Conservation (phyloP, 2,888 invertebrate genomes). For the Oasisia sp. region DNA sequence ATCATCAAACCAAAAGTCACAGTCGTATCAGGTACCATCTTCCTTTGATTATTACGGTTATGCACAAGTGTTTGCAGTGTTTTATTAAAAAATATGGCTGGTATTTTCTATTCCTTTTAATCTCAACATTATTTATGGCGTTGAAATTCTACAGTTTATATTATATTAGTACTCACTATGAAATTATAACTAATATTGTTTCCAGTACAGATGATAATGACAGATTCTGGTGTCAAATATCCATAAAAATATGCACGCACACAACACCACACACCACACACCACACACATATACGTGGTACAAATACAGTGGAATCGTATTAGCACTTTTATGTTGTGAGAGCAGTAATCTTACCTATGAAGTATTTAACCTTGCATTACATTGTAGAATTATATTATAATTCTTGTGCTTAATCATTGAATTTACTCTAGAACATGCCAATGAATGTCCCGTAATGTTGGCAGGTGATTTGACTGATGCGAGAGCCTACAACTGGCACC, state of each 20-base stretch:
- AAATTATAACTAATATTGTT: too few relatives aligned
- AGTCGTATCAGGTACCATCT: slow-evolving; percentile 72
- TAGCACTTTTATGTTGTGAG: neutral
- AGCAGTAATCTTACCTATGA: neutral
- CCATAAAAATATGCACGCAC: too few relatives aligned
- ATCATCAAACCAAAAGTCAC: slow-evolving; percentile 81
- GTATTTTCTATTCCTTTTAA: neutral
- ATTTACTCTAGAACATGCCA: neutral
- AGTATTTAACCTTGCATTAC: neutral
- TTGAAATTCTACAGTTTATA: neutral
- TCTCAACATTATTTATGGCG: neutral
- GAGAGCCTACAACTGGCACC: slow-evolving; percentile 80
- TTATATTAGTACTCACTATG: neutral
- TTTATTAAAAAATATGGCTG: neutral
- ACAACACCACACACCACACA: too few relatives aligned
- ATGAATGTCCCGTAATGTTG: neutral
- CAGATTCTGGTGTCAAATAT: too few relatives aligned
- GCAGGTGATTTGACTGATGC: slow-evolving; percentile 91
- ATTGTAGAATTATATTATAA: neutral
- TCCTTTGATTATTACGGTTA: too few relatives aligned
- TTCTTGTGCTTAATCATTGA: neutral
- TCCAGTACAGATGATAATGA: too few relatives aligned
- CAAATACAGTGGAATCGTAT: too few relatives aligned
- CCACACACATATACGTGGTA: too few relatives aligned
- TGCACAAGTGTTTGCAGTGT: neutral